Base-by-base conservation (phyloP, 2,797 vertebrate species). In the Pelochelys cantorii region DNA sequence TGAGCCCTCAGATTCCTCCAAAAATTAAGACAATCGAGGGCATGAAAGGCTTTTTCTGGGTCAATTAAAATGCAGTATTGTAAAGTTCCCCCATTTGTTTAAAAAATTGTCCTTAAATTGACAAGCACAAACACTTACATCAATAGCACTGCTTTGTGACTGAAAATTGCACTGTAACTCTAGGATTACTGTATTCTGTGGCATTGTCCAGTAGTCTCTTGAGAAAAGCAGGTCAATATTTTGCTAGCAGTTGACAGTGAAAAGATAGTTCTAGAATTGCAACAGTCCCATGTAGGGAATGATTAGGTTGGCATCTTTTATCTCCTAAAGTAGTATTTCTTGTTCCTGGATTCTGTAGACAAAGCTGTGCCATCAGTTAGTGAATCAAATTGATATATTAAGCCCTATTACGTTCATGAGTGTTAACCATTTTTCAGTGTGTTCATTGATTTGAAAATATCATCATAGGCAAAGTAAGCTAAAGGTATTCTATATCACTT, bases 201-300 rank as follows among this genome's bases (percentile, higher is more conserved):
- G 17, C 8, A 18, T 62, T 62, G 12, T 62, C 60, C 62, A n/a
- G 15, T 6, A 15, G 31, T 18, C 62, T n/a, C 31, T 18, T 65
- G 62, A 65, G 29, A n/a, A n/a, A n/a, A n/a, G 12, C 62, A n/a
- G 29, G 31, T 65, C 14, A n/a, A 65, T 65, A 15, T 65, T 79
- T 91, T 3, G 48, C 71, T 22, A 62, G 54, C 85, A 85, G 78
- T 12, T 85, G 29, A 4, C 48, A 42, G 34, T 0, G 0, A 42
- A 93, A 89, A 85, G 9, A 79, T 11, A 6, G 81, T 12, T 23
- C 55, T 88, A 79, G 86, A 85, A 48, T 62, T 14, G 31, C 8
- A 4, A 2, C 7, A 1, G 25, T 83, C 8, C 78, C 85, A 79
- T 83, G 34, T 14, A 86, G 59, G 15, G 52, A 29, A 15, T 31